A percentile compares a stretch with the other conserved stretches of the same genome.
Evolutionary conservation across 1,140 invertebrate species (phyloP).

Genomic region (Drosophila neocordata): DNA sequence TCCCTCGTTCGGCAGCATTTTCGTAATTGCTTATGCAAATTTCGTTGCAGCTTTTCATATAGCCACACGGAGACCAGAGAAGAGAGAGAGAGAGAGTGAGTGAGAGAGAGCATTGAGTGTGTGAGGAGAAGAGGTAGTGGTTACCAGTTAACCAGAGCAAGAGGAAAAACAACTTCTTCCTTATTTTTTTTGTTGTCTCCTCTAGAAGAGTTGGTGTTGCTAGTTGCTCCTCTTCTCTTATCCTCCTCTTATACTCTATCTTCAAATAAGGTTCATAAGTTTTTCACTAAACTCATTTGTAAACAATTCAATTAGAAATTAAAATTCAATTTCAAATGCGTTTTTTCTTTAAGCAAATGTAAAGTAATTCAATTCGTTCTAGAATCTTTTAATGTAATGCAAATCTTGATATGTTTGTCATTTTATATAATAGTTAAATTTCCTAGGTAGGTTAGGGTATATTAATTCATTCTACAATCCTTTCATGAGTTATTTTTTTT

Average conservation of each 20-base stretch:
- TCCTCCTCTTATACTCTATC: no score
- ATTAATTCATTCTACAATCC: neutral
- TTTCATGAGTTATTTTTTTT: neutral
- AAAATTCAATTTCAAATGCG: no score
- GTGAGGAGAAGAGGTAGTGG: neutral
- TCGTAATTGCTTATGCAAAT: slow-evolving; percentile 73
- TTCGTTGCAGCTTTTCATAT: slow-evolving; percentile 52
- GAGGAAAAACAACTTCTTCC: neutral
- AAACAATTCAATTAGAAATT: no score
- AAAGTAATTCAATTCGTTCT: no score
- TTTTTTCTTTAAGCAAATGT: no score
- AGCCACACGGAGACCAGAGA: slow-evolving; percentile 1
- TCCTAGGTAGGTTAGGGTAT: neutral
- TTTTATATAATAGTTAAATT: neutral
- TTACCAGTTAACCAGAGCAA: slow-evolving; percentile 2
- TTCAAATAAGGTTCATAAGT: no score
- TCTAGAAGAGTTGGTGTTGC: no score
- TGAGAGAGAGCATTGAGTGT: neutral
- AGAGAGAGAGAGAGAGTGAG: neutral
- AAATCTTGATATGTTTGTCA: no score
- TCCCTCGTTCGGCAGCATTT: slow-evolving; percentile 39
- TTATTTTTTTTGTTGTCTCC: neutral
- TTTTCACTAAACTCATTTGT: no score
- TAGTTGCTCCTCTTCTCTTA: no score
- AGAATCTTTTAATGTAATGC: no score